These are phyloP conservation scores for Ahaetulla prasina DNA, from an alignment of 2,113 vertebrate species.

Conservation along the genomic window DNA sequence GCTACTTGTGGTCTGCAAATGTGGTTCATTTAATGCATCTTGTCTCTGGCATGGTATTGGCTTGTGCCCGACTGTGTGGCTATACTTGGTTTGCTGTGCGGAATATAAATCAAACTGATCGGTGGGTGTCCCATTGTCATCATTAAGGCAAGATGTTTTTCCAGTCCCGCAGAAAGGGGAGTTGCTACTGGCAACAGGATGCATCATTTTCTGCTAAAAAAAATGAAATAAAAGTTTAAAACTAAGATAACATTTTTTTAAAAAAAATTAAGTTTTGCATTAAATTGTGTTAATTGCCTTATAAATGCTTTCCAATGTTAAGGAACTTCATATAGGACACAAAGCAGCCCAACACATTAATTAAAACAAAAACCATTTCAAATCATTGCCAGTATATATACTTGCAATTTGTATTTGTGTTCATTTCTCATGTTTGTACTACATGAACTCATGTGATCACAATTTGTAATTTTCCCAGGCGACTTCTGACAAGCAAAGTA, in stretches of 20 bases:
- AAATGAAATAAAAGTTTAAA: constrained; percentile 42
- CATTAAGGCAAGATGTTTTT: constrained; percentile 87
- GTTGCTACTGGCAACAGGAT: constrained; percentile 85
- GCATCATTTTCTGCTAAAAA: constrained; percentile 89
- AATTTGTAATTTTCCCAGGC: neutral
- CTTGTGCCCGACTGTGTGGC: constrained; percentile 82
- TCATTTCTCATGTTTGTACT: neutral
- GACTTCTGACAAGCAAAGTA: too few relatives aligned
- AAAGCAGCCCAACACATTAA: constrained; percentile 29
- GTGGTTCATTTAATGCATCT: constrained; percentile 74
- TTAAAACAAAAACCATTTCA: neutral
- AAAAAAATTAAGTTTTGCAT: constrained; percentile 14
- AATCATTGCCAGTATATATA: neutral
- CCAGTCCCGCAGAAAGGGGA: constrained; percentile 87
- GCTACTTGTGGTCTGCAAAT: constrained; percentile 72
- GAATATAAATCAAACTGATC: constrained; percentile 91
- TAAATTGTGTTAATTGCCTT: neutral
- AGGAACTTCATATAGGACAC: neutral
- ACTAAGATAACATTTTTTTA: neutral
- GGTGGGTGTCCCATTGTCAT: constrained; percentile 82
- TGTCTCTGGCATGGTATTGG: constrained; percentile 86
- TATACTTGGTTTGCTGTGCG: constrained; percentile 84
- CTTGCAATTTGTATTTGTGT: neutral
- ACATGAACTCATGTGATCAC: neutral
- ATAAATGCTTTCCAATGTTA: constrained; percentile 32